phyloP scores from a whole-genome alignment of 2,113 vertebrate species.

The Campylorhamphus procurvoides region DNA sequence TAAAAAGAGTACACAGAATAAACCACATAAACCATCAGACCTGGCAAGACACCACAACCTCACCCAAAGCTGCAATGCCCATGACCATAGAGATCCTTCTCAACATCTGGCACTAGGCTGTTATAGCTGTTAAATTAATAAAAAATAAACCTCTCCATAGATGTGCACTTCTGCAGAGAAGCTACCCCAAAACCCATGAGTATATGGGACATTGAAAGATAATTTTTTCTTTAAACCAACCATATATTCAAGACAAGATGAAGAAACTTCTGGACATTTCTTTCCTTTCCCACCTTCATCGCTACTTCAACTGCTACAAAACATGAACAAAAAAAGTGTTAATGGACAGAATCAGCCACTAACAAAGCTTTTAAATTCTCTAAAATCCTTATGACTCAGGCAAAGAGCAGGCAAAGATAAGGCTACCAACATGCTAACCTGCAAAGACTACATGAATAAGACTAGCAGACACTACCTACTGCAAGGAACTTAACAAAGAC shows the following conservation, averaged over 20 bases:
- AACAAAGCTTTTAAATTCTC: neutral
- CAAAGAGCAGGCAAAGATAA: neutral
- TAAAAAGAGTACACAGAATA: neutral
- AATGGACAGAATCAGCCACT: neutral
- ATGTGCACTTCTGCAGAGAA: neutral
- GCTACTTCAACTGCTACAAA: neutral
- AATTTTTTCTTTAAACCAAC: neutral
- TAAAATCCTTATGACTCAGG: neutral
- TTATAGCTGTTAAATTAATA: neutral
- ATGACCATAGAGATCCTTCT: neutral
- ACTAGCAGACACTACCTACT: neutral
- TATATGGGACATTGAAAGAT: neutral
- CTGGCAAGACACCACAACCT: neutral
- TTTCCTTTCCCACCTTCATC: neutral
- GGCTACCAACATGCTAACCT: neutral
- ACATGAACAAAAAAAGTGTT: neutral
- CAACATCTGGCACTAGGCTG: neutral
- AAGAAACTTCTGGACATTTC: neutral
- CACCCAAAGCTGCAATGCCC: neutral
- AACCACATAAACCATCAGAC: neutral
- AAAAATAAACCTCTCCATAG: neutral
- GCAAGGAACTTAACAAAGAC: neutral
- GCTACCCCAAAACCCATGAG: rapidly evolving
- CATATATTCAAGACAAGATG: neutral
- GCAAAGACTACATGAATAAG: neutral